phyloP scores from a whole-genome alignment of 2,113 vertebrate genomes.

The Bos indicus region DNA sequence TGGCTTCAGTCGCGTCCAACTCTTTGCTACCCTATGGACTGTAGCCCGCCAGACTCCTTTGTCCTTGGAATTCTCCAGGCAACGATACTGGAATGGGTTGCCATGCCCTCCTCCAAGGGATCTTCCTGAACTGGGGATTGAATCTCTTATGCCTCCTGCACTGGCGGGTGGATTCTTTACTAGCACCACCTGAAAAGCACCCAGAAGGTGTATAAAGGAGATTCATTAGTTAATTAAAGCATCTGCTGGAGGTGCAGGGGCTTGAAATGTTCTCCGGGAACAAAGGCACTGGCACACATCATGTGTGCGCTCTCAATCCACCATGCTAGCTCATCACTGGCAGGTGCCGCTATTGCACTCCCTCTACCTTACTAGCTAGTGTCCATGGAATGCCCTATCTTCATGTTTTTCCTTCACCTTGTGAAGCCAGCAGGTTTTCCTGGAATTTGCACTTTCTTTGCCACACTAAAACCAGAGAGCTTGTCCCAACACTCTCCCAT shows the following conservation, averaged over 20 bases:
- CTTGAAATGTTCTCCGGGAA: fast-evolving
- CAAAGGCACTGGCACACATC: neutral
- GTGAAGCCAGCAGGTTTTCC: neutral
- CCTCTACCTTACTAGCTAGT: neutral
- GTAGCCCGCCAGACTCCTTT: neutral
- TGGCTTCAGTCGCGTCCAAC: fast-evolving
- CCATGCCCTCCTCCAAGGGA: neutral
- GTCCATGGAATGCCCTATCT: neutral
- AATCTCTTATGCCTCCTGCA: neutral
- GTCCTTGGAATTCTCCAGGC: neutral
- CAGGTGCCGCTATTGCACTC: neutral
- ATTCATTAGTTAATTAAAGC: neutral
- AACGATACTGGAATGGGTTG: neutral
- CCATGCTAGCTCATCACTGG: neutral
- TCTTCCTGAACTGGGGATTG: neutral
- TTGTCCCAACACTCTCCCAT: neutral
- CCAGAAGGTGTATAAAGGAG: neutral
- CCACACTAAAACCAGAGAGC: neutral
- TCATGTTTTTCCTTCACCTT: neutral
- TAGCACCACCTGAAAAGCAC: neutral
- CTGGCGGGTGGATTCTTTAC: neutral
- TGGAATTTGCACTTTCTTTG: neutral
- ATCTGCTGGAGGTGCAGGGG: neutral
- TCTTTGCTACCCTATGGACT: neutral
- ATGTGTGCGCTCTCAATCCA: fast-evolving